A percentile compares a stretch with the other conserved stretches of the same genome.
Conservation (phyloP, 2,888 invertebrate species). For the Chouioia cunea region DNA sequence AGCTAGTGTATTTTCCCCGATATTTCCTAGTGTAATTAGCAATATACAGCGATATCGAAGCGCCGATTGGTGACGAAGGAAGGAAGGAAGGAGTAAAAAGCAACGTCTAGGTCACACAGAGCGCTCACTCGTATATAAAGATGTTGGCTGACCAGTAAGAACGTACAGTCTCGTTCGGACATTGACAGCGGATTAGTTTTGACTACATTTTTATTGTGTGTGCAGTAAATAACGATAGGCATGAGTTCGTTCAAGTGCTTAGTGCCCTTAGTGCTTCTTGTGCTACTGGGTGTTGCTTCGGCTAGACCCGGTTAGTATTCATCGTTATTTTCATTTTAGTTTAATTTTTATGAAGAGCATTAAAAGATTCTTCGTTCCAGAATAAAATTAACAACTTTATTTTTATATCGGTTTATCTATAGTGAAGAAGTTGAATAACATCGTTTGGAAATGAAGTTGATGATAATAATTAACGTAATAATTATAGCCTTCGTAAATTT, state of each 20-base stretch:
- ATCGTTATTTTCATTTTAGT: background rate
- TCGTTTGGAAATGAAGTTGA: too few relatives aligned
- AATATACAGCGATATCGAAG: too few relatives aligned
- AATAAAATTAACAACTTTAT: too few relatives aligned
- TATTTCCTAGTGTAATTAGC: too few relatives aligned
- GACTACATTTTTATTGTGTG: background rate
- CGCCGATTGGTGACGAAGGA: constrained; percentile 5
- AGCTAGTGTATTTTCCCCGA: too few relatives aligned
- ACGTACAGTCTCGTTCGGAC: constrained; percentile 59
- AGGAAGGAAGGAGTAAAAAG: background rate
- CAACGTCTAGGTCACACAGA: constrained; percentile 52
- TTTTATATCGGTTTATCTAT: too few relatives aligned
- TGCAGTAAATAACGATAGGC: constrained; percentile 28
- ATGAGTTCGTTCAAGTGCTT: constrained; percentile 58
- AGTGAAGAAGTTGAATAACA: too few relatives aligned
- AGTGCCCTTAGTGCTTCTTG: constrained; percentile 57
- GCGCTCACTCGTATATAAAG: constrained; percentile 62
- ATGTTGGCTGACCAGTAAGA: constrained; percentile 56
- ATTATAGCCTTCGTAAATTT: too few relatives aligned
- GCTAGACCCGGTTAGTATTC: constrained; percentile 59
- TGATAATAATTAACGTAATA: too few relatives aligned
- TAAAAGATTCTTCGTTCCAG: too few relatives aligned
- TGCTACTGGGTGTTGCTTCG: constrained; percentile 51
- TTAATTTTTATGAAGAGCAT: too few relatives aligned
- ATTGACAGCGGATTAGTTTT: constrained; percentile 9